Conservation (phyloP, 2,113 vertebrate species). For the Rutilus rutilus region DNA sequence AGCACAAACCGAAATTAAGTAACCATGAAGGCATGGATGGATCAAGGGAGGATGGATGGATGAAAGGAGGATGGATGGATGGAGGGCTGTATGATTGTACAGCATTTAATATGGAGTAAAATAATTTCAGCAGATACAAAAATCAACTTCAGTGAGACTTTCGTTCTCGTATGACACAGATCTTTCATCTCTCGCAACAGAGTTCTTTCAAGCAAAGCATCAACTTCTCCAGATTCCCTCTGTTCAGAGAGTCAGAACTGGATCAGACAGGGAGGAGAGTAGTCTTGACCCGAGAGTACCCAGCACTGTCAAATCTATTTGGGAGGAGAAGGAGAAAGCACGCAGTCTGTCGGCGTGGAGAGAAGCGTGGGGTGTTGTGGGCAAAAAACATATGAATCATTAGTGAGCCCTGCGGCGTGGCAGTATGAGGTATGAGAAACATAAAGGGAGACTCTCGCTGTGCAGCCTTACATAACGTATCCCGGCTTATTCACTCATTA, state of each 20-base stretch:
- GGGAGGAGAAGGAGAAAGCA: slow-evolving; percentile 28
- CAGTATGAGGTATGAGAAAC: slow-evolving; percentile 47
- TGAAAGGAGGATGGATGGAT: background rate
- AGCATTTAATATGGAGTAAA: background rate
- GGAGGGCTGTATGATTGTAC: background rate
- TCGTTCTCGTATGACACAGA: background rate
- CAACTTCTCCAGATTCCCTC: background rate
- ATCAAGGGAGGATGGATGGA: background rate
- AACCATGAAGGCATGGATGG: too few relatives aligned
- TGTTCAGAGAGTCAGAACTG: background rate
- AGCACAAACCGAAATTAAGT: too few relatives aligned
- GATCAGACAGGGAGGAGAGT: background rate
- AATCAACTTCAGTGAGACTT: background rate
- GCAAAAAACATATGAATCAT: slow-evolving; percentile 72
- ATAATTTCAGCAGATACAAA: background rate
- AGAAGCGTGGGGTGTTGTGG: slow-evolving; percentile 56
- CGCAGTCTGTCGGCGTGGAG: background rate
- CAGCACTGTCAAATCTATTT: slow-evolving; percentile 19
- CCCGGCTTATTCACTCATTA: background rate
- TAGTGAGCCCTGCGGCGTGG: slow-evolving; percentile 49
- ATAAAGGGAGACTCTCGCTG: slow-evolving; percentile 11
- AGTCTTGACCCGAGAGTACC: background rate
- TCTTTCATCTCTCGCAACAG: background rate
- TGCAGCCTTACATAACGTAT: slow-evolving; percentile 24
- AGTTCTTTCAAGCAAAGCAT: background rate